A percentile compares a stretch with the other conserved stretches of the same genome.
Evolutionary conservation across 2,888 invertebrate species (phyloP).

Genomic region (Nematopogon swammerdamellus): DNA sequence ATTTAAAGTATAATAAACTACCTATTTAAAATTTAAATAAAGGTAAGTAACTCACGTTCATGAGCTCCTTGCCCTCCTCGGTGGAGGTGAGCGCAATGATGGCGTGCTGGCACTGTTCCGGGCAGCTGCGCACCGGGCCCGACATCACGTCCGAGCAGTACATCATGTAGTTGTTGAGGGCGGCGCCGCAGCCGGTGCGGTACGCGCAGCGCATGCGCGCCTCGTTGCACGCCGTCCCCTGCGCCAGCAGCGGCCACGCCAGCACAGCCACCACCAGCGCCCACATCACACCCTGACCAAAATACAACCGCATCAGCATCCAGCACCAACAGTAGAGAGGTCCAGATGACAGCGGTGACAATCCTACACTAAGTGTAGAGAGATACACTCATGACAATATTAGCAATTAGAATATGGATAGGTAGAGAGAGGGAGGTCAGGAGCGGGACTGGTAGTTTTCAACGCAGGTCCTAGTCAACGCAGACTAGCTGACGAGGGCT

Average conservation of each 20-base stretch:
- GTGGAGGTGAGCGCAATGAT: constrained; percentile 77
- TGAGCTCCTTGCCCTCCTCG: constrained; percentile 72
- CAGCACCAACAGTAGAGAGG: neutral
- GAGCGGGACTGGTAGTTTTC: too few relatives aligned
- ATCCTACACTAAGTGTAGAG: too few relatives aligned
- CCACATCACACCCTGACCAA: constrained; percentile 37
- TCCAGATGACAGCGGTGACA: too few relatives aligned
- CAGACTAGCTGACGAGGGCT: too few relatives aligned
- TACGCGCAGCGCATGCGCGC: constrained; percentile 72
- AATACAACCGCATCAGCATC: neutral
- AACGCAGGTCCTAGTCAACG: too few relatives aligned
- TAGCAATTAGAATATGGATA: too few relatives aligned
- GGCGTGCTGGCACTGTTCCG: constrained; percentile 71
- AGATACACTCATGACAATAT: too few relatives aligned
- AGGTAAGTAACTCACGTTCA: constrained; percentile 59
- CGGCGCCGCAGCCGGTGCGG: constrained; percentile 72
- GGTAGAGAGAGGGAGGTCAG: too few relatives aligned
- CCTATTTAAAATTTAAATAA: too few relatives aligned
- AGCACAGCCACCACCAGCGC: constrained; percentile 28
- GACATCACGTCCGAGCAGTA: constrained; percentile 69
- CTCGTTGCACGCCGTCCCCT: constrained; percentile 55
- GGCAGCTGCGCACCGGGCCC: constrained; percentile 54
- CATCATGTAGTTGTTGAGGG: constrained; percentile 72
- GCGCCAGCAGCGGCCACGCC: constrained; percentile 27
- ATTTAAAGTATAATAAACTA: too few relatives aligned